Evolutionary conservation across 2,888 invertebrate species (phyloP).

Genomic region (Helleia helle): DNA sequence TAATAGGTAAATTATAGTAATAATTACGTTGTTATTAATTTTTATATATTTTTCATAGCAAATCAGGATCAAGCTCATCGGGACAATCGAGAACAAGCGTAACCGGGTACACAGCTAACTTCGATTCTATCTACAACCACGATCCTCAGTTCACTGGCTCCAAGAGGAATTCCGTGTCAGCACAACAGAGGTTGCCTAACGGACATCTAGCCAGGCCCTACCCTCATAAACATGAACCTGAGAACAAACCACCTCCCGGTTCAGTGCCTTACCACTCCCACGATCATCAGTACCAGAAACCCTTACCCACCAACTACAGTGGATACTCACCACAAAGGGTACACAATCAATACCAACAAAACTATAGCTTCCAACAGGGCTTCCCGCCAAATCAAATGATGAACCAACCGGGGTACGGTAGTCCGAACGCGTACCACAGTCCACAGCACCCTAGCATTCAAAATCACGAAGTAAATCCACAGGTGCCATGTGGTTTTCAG

Average conservation of each 20-base stretch:
- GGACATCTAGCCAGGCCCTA: constrained; percentile 55
- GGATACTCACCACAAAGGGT: constrained; percentile 56
- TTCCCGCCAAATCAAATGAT: constrained; percentile 51
- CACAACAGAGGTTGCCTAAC: constrained; percentile 47
- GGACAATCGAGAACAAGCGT: constrained; percentile 65
- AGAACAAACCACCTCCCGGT: constrained; percentile 37
- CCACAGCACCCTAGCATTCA: constrained; percentile 58
- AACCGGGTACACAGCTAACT: constrained; percentile 61
- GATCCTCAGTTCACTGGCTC: constrained; percentile 51
- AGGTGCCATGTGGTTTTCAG: constrained; percentile 53
- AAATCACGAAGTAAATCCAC: constrained; percentile 48
- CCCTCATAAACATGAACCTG: constrained; percentile 44
- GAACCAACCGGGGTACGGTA: constrained; percentile 46
- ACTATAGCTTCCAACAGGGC: constrained; percentile 53
- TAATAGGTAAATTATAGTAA: too few relatives aligned
- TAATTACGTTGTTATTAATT: too few relatives aligned
- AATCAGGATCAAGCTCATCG: constrained; percentile 67
- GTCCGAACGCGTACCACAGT: constrained; percentile 55
- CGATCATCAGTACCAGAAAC: constrained; percentile 66
- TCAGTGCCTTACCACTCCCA: constrained; percentile 55
- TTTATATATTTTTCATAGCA: too few relatives aligned
- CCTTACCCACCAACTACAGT: constrained; percentile 41
- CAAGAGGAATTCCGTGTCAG: constrained; percentile 51
- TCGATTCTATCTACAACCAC: constrained; percentile 59
- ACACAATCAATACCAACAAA: constrained; percentile 52